Conservation (phyloP, 2,888 invertebrate genomes). For the Cryptophagus acutangulus region DNA sequence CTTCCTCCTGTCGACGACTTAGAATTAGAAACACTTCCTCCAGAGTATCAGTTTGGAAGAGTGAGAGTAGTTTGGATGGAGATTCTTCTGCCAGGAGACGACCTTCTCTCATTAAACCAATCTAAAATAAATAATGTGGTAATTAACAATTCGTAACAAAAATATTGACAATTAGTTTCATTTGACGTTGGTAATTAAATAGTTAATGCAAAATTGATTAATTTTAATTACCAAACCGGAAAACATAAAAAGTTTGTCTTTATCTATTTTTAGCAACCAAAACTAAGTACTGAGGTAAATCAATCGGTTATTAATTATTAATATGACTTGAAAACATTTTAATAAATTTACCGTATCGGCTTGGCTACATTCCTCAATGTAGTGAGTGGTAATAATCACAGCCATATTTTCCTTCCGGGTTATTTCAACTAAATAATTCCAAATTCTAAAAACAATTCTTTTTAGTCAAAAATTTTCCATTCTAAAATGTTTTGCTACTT, state of each 20-base stretch:
- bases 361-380: constrained; percentile 86
- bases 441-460: too few relatives aligned
- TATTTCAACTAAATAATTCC: constrained; percentile 75
- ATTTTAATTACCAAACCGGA: too few relatives aligned
- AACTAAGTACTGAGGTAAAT: too few relatives aligned
- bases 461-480: background rate
- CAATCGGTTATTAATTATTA: too few relatives aligned
- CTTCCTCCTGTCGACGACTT: constrained; percentile 59
- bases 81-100: constrained; percentile 79
- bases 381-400: constrained; percentile 90
- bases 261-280: too few relatives aligned
- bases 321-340: too few relatives aligned
- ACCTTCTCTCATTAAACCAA: constrained; percentile 85
- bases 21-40: constrained; percentile 86
- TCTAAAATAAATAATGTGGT: constrained; percentile 56
- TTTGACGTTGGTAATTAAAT: too few relatives aligned
- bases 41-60: constrained; percentile 66
- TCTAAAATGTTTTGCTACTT: constrained; percentile 61
- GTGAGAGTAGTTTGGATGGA: constrained; percentile 64
- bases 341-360: constrained; percentile 63
- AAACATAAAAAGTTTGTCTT: too few relatives aligned
- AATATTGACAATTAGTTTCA: too few relatives aligned
- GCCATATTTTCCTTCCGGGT: constrained; percentile 67
- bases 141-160: too few relatives aligned
- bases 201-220: too few relatives aligned